Conservation (phyloP, 2,797 vertebrate species). For the Peromyscus melanophrys region DNA sequence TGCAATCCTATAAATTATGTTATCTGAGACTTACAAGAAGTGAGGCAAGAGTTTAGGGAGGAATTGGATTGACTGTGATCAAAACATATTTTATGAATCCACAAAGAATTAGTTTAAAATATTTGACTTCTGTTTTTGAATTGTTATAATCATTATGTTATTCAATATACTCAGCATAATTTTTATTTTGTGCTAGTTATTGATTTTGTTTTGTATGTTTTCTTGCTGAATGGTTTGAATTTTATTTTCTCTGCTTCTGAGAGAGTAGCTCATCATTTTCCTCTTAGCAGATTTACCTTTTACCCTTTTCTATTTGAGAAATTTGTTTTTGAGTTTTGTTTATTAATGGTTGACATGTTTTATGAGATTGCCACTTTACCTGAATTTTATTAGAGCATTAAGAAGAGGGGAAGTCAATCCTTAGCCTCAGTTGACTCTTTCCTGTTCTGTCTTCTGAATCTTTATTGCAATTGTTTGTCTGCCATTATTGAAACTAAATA, state of each 20-base stretch:
- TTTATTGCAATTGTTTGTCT: neutral
- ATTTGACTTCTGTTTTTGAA: neutral
- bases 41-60: neutral
- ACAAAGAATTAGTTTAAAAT: neutral
- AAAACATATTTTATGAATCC: neutral
- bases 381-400: neutral
- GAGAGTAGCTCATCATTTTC: neutral
- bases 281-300: neutral
- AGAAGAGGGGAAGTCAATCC: neutral
- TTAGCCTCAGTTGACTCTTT: neutral
- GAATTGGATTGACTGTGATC: neutral
- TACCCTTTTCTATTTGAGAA: neutral
- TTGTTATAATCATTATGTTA: neutral
- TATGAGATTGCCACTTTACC: neutral
- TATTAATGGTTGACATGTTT: neutral
- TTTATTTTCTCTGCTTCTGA: neutral
- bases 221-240: neutral
- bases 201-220: neutral
- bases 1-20: neutral
- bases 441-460: neutral
- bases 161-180: neutral
- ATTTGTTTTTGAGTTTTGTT: neutral
- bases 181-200: neutral
- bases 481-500: neutral
- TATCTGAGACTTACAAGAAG: neutral